Base-by-base conservation (phyloP, 2,113 vertebrate genomes). In the Tauraco erythrolophus region DNA sequence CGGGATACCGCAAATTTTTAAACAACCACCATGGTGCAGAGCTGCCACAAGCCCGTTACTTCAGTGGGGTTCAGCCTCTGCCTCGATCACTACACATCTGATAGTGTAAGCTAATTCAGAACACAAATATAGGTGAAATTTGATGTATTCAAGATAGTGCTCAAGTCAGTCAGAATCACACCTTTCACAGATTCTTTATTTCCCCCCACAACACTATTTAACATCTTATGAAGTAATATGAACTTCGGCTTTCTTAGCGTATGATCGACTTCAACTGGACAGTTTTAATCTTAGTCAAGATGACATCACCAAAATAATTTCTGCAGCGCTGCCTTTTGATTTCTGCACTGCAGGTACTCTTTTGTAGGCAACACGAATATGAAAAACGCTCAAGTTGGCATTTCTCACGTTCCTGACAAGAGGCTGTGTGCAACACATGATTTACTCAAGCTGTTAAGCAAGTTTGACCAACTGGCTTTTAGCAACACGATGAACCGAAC, bases 131-230 rank as follows among this genome's bases (percentile, higher is more conserved):
- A 9, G 43, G 31, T 41, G 48, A 84, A 87, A 84, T 12, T 1
- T 1, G 1, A 50, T 11, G 2, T 4, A 10, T 28, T 53, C 8
- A 3, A 54, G 31, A 39, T 0, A 48, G 31, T 1, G 7, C 4
- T 43, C 30, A 31, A 19, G 56, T 4, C 64, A 53, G 19, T 3
- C 31, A 58, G 25, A 62, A 62, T 1, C 11, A 28, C 37, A 70
- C 53, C 57, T 92, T 84, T 69, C 54, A 65, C 76, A 58, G 45
- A 64, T 70, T 14, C 27, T 24, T 35, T 33, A 17, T n/a, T 23
- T 6, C 3, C 22, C 14, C 39, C 7, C 25, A 12, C 74, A 8
- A 30, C 33, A 8, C 45, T 11, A 18, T 0, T 45, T 68, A 72
- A 7, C 7, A 30, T 5, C 70, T 39, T 43, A 66, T 24, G 28